Percentiles rank a stretch among this genome's conserved stretches.
Evolutionary conservation across 2,888 invertebrate genomes (phyloP).

Genomic region (Ellobium chinense): DNA sequence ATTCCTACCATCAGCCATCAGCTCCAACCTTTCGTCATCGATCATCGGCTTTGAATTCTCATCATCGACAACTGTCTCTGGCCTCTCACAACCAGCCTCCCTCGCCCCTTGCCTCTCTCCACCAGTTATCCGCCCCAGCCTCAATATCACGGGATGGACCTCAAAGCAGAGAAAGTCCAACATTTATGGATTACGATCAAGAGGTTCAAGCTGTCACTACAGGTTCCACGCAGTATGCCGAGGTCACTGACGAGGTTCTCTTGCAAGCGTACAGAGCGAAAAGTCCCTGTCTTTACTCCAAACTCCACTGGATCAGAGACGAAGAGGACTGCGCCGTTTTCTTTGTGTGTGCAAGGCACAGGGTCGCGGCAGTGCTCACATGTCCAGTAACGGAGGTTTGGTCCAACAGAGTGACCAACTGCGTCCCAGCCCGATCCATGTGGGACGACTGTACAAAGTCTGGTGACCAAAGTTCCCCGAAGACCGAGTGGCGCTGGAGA

Average conservation of each 20-base stretch:
- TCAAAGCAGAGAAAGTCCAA: no score
- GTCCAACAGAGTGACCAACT: constrained; percentile 53
- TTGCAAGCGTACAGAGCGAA: constrained; percentile 27
- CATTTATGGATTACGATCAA: no score
- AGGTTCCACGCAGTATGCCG: constrained; percentile 12
- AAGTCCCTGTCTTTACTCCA: constrained; percentile 27
- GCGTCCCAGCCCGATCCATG: constrained; percentile 50
- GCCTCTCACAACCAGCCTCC: no score
- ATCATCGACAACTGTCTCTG: no score
- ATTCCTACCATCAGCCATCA: no score
- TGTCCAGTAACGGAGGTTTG: constrained; percentile 50
- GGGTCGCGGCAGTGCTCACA: constrained; percentile 34
- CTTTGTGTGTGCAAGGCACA: constrained; percentile 38
- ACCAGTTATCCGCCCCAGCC: no score
- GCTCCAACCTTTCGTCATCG: no score
- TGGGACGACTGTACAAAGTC: constrained; percentile 52
- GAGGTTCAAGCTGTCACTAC: constrained; percentile 13
- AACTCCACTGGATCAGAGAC: constrained; percentile 40
- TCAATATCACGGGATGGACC: no score
- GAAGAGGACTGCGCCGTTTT: constrained; percentile 33
- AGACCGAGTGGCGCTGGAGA: no score
- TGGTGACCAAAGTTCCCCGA: not conserved
- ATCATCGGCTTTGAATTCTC: no score
- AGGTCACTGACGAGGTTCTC: constrained; percentile 29
- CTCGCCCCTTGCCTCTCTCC: no score